Evolutionary conservation across 2,797 vertebrate genomes (phyloP).

Genomic region (Oophaga sylvatica): DNA sequence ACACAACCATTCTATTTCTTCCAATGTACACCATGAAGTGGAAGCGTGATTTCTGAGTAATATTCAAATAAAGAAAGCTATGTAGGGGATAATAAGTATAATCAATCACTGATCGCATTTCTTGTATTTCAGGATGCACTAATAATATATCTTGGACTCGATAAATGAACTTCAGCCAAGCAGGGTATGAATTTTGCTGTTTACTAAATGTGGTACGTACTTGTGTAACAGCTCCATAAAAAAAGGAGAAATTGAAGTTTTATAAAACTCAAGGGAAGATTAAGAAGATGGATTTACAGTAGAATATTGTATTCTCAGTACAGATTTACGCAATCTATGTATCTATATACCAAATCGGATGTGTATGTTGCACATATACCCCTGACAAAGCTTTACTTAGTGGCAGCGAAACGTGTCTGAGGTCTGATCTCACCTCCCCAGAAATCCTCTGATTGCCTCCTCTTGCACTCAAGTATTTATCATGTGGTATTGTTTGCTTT

Average conservation of each 20-base stretch:
- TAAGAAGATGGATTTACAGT: neutral
- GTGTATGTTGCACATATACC: too few species aligned
- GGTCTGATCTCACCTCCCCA: too few species aligned
- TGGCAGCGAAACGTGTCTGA: too few species aligned
- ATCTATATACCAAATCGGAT: too few species aligned
- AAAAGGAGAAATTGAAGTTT: constrained; percentile 38
- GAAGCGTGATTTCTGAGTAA: constrained; percentile 53
- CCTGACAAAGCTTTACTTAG: too few species aligned
- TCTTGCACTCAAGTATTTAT: too few species aligned
- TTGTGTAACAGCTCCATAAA: constrained; percentile 53
- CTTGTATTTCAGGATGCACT: constrained; percentile 59
- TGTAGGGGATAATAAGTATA: constrained; percentile 63
- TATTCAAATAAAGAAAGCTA: constrained; percentile 60
- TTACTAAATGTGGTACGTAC: constrained; percentile 50
- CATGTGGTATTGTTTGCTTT: too few species aligned
- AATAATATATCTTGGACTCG: constrained; percentile 61
- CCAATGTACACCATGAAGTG: constrained; percentile 52
- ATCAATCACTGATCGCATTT: constrained; percentile 63
- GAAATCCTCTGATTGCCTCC: too few species aligned
- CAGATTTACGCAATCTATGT: neutral
- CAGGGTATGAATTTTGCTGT: constrained; percentile 60
- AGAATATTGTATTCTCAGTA: neutral
- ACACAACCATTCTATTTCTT: neutral
- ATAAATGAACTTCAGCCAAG: constrained; percentile 58
- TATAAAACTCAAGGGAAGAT: neutral